Conservation (phyloP, 2,113 vertebrate species). For the Chaetura pelagica region DNA sequence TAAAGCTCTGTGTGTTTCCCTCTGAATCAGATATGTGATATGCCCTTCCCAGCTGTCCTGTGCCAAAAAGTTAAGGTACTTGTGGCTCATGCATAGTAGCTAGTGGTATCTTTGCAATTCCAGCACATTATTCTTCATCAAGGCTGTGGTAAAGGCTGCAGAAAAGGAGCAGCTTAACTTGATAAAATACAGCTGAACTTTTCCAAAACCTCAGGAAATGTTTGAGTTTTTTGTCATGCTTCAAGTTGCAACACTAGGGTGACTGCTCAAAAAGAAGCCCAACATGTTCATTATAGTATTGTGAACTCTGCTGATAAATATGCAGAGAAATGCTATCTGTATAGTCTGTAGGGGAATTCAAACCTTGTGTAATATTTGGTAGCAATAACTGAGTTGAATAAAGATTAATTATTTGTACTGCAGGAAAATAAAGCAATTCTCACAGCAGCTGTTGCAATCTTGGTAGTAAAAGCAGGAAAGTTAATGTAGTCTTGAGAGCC, state of each 20-base stretch:
- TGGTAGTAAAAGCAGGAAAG: neutral
- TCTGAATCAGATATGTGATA: neutral
- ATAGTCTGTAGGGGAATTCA: slow-evolving; percentile 31
- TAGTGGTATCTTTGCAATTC: neutral
- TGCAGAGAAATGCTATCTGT: neutral
- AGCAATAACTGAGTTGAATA: slow-evolving; percentile 28
- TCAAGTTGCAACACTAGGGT: neutral
- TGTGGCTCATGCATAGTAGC: neutral
- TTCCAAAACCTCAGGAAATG: neutral
- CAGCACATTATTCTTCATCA: neutral
- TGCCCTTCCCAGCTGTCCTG: neutral
- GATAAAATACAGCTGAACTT: neutral
- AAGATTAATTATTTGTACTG: slow-evolving; percentile 1
- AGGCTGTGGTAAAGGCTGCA: neutral
- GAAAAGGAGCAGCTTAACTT: neutral
- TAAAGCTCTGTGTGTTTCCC: neutral
- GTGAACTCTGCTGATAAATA: slow-evolving; percentile 7
- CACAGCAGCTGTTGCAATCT: slow-evolving; percentile 39
- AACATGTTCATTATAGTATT: neutral
- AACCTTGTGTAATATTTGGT: neutral
- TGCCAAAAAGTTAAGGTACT: neutral
- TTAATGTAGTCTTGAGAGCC: neutral
- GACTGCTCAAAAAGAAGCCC: neutral
- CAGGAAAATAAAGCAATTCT: slow-evolving; percentile 45
- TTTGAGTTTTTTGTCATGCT: neutral